phyloP scores from a whole-genome alignment of 2,113 vertebrate genomes.

The Carlito syrichta region DNA sequence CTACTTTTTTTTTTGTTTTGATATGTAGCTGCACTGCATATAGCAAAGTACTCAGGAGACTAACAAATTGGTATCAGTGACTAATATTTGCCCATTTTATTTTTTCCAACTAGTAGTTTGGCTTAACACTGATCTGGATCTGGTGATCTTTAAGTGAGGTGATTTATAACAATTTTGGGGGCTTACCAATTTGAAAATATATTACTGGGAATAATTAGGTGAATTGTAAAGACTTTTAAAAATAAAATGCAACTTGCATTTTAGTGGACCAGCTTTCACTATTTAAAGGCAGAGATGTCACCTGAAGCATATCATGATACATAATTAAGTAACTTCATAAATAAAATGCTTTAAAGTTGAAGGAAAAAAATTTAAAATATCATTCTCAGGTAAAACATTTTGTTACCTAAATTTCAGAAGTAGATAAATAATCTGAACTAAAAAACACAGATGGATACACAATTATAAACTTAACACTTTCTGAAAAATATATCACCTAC shows the following conservation, averaged over 20 bases:
- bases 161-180: neutral
- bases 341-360: constrained; percentile 21
- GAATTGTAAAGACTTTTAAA: neutral
- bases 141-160: neutral
- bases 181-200: neutral
- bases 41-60: neutral
- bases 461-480: neutral
- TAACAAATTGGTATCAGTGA: neutral
- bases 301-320: neutral
- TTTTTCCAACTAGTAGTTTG: neutral
- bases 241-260: constrained; percentile 20
- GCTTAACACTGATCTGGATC: neutral
- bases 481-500: constrained; percentile 80
- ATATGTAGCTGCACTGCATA: neutral
- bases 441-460: neutral
- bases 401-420: neutral
- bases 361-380: neutral
- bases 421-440: neutral
- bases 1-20: neutral
- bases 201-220: constrained; percentile 7
- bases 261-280: constrained; percentile 10
- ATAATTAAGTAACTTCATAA: neutral
- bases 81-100: neutral
- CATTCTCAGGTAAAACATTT: neutral
- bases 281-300: neutral